Evolutionary conservation across 1,140 invertebrate genomes (phyloP), one percentile per base, ranked within the genome.

Genomic region (Rhizoglyphus robini): DNA sequence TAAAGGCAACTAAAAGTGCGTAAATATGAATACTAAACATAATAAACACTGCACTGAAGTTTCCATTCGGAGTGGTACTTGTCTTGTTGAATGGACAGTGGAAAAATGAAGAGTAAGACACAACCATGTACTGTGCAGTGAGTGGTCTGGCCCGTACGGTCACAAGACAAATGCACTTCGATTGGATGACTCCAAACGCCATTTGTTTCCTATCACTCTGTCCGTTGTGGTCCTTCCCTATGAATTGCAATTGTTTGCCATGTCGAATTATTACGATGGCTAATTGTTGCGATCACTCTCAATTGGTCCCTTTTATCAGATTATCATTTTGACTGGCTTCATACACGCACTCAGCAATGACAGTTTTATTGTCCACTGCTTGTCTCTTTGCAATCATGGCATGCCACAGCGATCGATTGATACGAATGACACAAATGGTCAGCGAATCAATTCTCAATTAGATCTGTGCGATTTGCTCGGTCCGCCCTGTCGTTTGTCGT

Each of bases 401-500:
- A 8, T 8, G 20, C 8, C 15, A 32, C 51, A 54, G 20, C n/a
- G n/a, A n/a, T n/a, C 51, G 8, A 54, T 54, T 32, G 51, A 54
- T 54, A 54, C 23, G 23, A 41, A 41, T 15, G 51, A 54, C 23
- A 54, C 51, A 54, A 54, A 54, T 54, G 51, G 51, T 54, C 51
- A 54, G 51, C 51, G 20, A 54, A 54, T 54, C 51, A 54, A n/a
- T n/a, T n/a, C n/a, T n/a, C n/a, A n/a, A 54, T 54, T 54, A 54
- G 51, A 20, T 54, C 15, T 54, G n/a, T 54, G 51, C 8, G 51
- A 54, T 54, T 8, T 27, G 20, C 18, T 41, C n/a, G 15, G 41
- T 46, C 15, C 23, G 41, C 41, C 41, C 23, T 15, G 15, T 23
- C 41, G 41, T 46, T 23, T 15, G 41, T 46, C 41, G 41, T 46